Conservation (phyloP, 2,113 vertebrate genomes). For the Campylorhamphus procurvoides region DNA sequence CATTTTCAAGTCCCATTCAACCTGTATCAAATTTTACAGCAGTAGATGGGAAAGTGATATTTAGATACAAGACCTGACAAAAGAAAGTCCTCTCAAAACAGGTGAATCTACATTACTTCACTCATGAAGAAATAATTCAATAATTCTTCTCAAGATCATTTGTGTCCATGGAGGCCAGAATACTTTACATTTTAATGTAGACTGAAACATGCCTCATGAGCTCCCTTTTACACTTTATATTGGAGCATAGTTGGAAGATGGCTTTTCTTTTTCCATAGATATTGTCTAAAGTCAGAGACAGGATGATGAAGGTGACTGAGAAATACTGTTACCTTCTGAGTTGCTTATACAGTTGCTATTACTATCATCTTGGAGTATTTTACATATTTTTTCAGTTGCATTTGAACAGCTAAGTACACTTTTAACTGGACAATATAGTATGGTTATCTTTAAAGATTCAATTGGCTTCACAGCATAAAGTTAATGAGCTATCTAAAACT, state of each 20-base stretch:
- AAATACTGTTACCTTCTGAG: not conserved
- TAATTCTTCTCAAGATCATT: not conserved
- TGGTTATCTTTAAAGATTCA: slow-evolving; percentile 4
- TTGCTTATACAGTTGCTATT: not conserved
- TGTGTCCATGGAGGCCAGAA: not conserved
- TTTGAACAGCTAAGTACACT: not conserved
- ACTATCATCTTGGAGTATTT: not conserved
- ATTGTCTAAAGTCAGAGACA: not conserved
- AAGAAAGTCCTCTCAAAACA: not conserved
- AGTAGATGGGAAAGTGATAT: not conserved
- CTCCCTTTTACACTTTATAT: not conserved
- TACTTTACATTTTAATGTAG: not conserved
- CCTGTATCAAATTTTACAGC: not conserved
- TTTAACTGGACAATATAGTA: not conserved
- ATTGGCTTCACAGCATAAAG: not conserved
- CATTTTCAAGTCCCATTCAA: not conserved
- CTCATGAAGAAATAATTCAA: not conserved
- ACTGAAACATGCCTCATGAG: not conserved
- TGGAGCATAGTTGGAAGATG: not conserved
- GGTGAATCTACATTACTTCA: not conserved
- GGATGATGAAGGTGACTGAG: not conserved
- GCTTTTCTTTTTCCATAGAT: not conserved
- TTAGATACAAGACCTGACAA: not conserved
- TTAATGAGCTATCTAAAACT: slow-evolving; percentile 42
- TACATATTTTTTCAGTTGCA: not conserved